phyloP scores from a whole-genome alignment of 2,888 invertebrate species.

The Eilema griseolum region DNA sequence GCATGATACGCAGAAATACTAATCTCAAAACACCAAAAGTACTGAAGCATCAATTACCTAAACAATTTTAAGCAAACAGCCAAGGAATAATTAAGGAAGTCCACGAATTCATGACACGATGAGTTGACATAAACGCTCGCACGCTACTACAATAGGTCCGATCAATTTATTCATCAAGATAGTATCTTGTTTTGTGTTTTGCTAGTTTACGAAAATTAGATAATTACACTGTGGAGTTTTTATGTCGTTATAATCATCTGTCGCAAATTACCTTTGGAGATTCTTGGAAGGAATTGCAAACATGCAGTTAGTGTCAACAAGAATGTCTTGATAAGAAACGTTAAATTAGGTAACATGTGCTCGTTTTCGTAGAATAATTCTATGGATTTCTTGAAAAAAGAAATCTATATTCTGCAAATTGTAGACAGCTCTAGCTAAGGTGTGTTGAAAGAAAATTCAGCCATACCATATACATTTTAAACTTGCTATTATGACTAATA shows the following conservation, averaged over 20 bases:
- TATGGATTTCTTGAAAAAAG: too few relatives aligned
- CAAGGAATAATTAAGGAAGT: conserved; percentile 51
- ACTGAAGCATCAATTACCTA: conserved; percentile 42
- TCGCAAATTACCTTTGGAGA: conserved; percentile 10
- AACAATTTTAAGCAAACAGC: conserved; percentile 51
- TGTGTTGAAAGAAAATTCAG: too few relatives aligned
- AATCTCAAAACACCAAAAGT: neutral
- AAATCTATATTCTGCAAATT: too few relatives aligned
- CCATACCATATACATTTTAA: too few relatives aligned
- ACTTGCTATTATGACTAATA: too few relatives aligned
- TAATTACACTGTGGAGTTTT: conserved; percentile 37
- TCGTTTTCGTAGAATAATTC: too few relatives aligned
- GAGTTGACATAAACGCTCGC: conserved; percentile 48
- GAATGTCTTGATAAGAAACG: too few relatives aligned
- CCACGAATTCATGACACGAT: conserved; percentile 45
- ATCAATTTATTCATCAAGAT: conserved; percentile 75
- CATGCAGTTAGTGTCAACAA: too few relatives aligned
- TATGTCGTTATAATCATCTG: conserved; percentile 14
- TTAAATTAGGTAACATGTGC: too few relatives aligned
- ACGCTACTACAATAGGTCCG: conserved; percentile 62
- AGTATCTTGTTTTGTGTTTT: conserved; percentile 61
- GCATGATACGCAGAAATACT: conserved; percentile 7
- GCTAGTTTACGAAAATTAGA: conserved; percentile 59
- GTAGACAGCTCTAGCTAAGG: too few relatives aligned
- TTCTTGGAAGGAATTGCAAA: too few relatives aligned